phyloP scores from a whole-genome alignment of 2,797 vertebrate genomes.

The Danio aesculapii region DNA sequence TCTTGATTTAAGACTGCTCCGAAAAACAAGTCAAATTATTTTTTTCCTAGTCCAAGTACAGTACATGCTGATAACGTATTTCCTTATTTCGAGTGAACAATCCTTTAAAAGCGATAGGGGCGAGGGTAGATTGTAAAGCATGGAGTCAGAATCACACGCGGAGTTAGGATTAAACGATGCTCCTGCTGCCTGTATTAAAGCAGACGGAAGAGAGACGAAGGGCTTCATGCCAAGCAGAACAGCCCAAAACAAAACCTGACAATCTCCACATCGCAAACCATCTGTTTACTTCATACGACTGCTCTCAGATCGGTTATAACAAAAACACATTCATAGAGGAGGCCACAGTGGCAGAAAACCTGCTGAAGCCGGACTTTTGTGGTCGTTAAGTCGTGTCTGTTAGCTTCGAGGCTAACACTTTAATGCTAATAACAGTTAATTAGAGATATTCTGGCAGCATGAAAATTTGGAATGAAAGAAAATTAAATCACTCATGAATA shows the following conservation, averaged over 20 bases:
- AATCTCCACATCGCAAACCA: constrained; percentile 35
- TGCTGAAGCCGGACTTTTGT: neutral
- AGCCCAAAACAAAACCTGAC: constrained; percentile 45
- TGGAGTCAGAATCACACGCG: constrained; percentile 76
- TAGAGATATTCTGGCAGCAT: neutral
- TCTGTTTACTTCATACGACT: constrained; percentile 6
- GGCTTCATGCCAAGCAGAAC: constrained; percentile 67
- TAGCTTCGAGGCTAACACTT: neutral
- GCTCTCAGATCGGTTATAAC: constrained; percentile 21
- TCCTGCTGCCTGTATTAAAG: constrained; percentile 79
- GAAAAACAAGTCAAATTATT: neutral
- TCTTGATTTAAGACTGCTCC: neutral
- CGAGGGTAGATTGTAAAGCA: constrained; percentile 69
- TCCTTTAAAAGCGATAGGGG: constrained; percentile 47
- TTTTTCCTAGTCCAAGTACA: neutral
- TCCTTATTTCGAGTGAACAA: neutral
- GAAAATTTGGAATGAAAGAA: neutral
- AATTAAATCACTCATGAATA: neutral
- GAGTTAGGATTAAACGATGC: constrained; percentile 82
- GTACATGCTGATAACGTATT: neutral
- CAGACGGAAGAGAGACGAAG: constrained; percentile 75
- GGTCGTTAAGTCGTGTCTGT: neutral
- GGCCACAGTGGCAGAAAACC: neutral
- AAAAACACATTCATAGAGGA: constrained; percentile 7
- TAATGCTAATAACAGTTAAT: too few relatives aligned